Evolutionary conservation across 1,140 invertebrate genomes (phyloP), one percentile per base, ranked within the genome.

Genomic region (Antheraea pernyi): DNA sequence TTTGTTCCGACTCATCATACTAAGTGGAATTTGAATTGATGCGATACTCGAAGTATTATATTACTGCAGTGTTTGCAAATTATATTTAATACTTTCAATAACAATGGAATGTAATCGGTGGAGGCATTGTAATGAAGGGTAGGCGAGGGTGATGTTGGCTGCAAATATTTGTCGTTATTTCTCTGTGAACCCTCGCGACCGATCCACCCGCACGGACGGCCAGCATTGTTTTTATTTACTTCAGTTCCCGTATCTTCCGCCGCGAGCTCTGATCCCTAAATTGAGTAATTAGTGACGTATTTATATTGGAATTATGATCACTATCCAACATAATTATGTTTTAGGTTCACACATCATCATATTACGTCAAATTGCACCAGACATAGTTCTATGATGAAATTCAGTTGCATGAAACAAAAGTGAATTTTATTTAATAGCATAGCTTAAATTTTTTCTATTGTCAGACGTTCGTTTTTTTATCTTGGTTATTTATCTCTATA

Each of bases 91-190:
- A 72, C 61, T 71, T 80, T 73, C 73, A 82, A 84, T 82, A 83
- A 86, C 81, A 88, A 83, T 81, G 85, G 85, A 87, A 86, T 88
- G 82, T 82, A 86, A 86, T 88, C 84, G 86, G 80, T 78, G 67
- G 75, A 70, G 73, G 65, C 62, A 70, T 66, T 70, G 82, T 80
- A 84, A 76, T 80, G 78, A 81, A 82, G 88, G 85, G 85, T 81
- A 42, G 39, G 61, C 65, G 63, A 83, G 85, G 84, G 81, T 84
- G 75, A 74, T 72, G 62, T 68, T 79, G 80, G 80, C 78, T 66
- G 72, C 65, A 77, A 80, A 81, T 81, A 77, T 83, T 82, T 80
- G 77, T 72, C 71, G 65, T 70, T 30, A 68, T 70, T 72, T 67
- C 67, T 62, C 72, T 65, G 16, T 13, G 46, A 58, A 75, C 82